Evolutionary conservation across 2,113 vertebrate species (phyloP).

Genomic region (Piaya cayana): DNA sequence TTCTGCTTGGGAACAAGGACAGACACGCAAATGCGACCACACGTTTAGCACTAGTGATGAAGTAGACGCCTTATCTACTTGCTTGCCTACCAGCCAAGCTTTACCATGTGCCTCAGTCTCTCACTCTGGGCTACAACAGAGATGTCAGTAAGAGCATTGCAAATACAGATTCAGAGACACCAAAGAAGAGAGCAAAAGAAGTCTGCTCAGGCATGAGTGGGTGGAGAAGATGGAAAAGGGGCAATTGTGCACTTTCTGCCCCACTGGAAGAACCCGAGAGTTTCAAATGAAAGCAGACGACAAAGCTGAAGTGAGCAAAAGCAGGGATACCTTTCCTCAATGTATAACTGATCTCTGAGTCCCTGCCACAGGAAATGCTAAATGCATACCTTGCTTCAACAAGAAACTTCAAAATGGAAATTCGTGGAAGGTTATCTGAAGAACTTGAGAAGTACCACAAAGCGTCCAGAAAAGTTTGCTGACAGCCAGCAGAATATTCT

Average conservation of each 20-base stretch:
- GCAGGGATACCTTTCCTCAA: not conserved
- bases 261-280: not conserved
- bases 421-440: not conserved
- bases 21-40: accelerated
- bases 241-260: accelerated
- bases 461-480: not conserved
- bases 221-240: not conserved
- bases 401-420: not conserved
- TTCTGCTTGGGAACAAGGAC: not conserved
- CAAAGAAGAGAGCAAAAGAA: not conserved
- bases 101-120: not conserved
- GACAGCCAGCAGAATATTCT: not conserved
- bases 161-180: not conserved
- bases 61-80: not conserved
- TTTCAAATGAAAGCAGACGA: not conserved
- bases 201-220: not conserved
- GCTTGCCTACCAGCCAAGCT: not conserved
- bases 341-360: not conserved
- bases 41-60: not conserved
- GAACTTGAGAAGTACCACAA: not conserved
- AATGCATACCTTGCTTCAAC: not conserved
- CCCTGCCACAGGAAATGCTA: not conserved
- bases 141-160: not conserved
- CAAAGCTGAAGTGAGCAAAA: not conserved
- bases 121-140: not conserved